Conservation (phyloP, 2,888 invertebrate species). For the Epirrita christyi region DNA sequence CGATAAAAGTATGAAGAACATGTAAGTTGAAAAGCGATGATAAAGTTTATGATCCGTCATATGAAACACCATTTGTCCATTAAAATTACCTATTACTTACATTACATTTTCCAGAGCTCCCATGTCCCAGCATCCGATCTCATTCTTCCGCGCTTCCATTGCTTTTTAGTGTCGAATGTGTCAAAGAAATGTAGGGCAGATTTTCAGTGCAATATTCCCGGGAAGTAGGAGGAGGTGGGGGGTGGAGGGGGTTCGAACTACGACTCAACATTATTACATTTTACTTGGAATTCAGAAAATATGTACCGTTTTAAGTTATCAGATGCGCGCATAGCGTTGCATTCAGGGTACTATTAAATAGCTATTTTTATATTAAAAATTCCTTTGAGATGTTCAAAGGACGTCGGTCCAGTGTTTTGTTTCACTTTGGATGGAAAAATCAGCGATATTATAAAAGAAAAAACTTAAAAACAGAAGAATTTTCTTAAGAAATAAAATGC, state of each 20-base stretch:
- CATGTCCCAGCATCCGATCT: slow-evolving; percentile 29
- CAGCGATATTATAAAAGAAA: slow-evolving; percentile 9
- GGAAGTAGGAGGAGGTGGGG: slow-evolving; percentile 9
- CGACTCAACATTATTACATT: slow-evolving; percentile 42
- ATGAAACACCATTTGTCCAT: not conserved
- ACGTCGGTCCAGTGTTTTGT: slow-evolving; percentile 14
- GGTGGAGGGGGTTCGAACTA: slow-evolving; percentile 27
- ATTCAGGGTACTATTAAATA: slow-evolving; percentile 19
- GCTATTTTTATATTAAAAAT: slow-evolving; percentile 36
- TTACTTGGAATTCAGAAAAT: slow-evolving; percentile 40
- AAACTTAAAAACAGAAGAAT: not conserved
- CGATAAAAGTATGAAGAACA: no score
- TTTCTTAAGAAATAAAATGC: slow-evolving; percentile 6
- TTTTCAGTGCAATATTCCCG: slow-evolving; percentile 43
- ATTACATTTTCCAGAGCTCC: slow-evolving; percentile 1
- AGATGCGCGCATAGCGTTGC: slow-evolving; percentile 24
- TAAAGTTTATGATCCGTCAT: no score
- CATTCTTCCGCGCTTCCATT: slow-evolving; percentile 33
- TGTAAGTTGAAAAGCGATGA: no score
- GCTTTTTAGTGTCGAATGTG: slow-evolving; percentile 43
- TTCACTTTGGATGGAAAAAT: slow-evolving; percentile 6
- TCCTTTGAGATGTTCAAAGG: slow-evolving; percentile 27
- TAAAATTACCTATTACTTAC: not conserved
- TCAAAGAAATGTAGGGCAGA: slow-evolving; percentile 44
- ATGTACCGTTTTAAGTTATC: slow-evolving; percentile 32